Evolutionary conservation across 2,888 invertebrate genomes (phyloP).

Genomic region (Brachyptera putata): DNA sequence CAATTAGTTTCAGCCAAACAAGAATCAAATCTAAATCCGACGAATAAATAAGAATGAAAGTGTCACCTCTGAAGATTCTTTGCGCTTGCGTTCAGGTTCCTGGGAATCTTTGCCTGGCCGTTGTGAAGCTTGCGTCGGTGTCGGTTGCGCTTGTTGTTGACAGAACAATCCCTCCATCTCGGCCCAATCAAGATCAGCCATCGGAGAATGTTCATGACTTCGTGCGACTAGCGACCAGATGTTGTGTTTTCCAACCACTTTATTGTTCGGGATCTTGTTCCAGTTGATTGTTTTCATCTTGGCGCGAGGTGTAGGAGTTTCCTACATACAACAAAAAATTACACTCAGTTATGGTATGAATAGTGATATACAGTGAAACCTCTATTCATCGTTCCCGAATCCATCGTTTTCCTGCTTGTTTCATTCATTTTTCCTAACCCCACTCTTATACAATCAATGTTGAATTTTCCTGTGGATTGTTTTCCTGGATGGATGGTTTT

Average conservation of each 20-base stretch:
- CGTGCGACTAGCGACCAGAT: conserved; percentile 89
- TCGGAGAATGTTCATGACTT: conserved; percentile 77
- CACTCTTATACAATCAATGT: no score
- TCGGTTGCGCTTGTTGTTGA: conserved; percentile 62
- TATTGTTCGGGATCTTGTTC: conserved; percentile 92
- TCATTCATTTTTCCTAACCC: no score
- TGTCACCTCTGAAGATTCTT: conserved; percentile 70
- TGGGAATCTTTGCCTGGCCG: conserved; percentile 48
- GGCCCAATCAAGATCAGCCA: conserved; percentile 84
- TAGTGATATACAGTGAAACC: no score
- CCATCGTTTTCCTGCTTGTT: no score
- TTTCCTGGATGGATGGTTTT: no score
- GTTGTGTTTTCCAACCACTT: conserved; percentile 83
- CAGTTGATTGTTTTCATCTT: conserved; percentile 98
- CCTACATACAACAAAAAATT: conserved; percentile 40
- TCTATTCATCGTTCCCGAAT: no score
- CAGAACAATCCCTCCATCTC: conserved; percentile 94
- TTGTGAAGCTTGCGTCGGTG: conserved; percentile 52
- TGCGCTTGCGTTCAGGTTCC: conserved; percentile 57
- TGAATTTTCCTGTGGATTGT: no score
- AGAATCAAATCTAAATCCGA: no score
- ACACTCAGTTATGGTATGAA: no score
- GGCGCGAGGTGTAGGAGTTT: conserved; percentile 87
- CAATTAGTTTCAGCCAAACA: no score
- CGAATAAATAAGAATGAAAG: no score